Conservation (phyloP, 1,140 invertebrate genomes). For the Brachionus paranguensis region DNA sequence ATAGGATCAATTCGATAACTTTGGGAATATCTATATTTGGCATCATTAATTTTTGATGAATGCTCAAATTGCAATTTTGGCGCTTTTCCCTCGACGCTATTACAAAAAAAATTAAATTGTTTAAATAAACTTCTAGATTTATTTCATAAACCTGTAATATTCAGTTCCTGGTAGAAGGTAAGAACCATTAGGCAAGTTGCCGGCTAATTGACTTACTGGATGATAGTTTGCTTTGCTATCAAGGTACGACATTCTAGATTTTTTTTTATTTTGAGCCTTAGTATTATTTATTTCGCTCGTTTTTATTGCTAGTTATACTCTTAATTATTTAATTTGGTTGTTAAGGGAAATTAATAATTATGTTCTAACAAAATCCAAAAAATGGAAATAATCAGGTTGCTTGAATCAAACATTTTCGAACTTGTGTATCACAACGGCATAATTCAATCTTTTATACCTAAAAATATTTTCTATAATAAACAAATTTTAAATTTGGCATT, state of each 20-base stretch:
- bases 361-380: background rate
- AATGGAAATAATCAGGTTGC: background rate
- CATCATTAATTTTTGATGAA: background rate
- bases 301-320: background rate
- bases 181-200: conserved; percentile 12
- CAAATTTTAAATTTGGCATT: background rate
- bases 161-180: conserved; percentile 16
- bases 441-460: background rate
- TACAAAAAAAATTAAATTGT: background rate
- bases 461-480: background rate
- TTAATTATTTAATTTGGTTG: conserved; percentile 2
- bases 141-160: background rate
- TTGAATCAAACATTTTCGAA: background rate
- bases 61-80: background rate
- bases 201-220: conserved; percentile 35
- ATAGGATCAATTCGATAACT: conserved; percentile 25
- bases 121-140: background rate
- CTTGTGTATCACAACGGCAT: background rate
- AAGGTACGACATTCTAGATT: conserved; percentile 14
- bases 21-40: background rate
- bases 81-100: background rate
- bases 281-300: background rate
- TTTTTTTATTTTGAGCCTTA: background rate
- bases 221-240: conserved; percentile 30
- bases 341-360: background rate